Conservation (phyloP, 1,140 invertebrate species). For the Drosophila rhopaloa region DNA sequence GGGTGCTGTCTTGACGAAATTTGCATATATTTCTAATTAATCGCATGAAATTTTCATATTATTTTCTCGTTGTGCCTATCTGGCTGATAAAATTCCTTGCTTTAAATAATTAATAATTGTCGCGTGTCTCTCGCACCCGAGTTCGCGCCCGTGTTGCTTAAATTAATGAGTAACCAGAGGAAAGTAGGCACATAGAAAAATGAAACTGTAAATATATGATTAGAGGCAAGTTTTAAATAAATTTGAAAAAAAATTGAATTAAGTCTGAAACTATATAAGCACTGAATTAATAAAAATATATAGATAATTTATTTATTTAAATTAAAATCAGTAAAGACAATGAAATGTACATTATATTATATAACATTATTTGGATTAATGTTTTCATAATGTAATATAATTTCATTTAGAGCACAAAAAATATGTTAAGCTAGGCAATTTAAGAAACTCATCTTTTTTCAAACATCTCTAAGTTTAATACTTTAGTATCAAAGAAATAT, state of each 20-base stretch:
- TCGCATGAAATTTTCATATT: conserved; percentile 67
- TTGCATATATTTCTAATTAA: conserved; percentile 82
- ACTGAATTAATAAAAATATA: not conserved
- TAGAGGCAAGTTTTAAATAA: not conserved
- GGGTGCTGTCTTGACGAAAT: conserved; percentile 63
- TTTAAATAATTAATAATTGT: conserved; percentile 75
- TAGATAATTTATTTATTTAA: not conserved
- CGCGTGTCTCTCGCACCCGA: conserved; percentile 66
- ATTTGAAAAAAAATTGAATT: not conserved
- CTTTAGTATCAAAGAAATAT: no score
- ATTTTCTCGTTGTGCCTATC: conserved; percentile 52
- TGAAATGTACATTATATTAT: no score
- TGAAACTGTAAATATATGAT: not conserved
- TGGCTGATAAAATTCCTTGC: conserved; percentile 59
- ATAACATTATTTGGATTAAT: no score
- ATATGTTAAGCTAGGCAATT: no score
- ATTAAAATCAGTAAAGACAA: no score
- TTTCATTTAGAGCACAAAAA: no score
- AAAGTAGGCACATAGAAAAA: not conserved
- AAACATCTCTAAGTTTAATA: no score
- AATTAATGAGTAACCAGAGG: conserved; percentile 39
- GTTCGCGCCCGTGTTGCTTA: conserved; percentile 41
- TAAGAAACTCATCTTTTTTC: no score
- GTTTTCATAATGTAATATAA: no score
- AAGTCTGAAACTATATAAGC: not conserved